Base-by-base conservation (phyloP, 92 coral and sea anemone species). In the Paramuricea clavata region DNA sequence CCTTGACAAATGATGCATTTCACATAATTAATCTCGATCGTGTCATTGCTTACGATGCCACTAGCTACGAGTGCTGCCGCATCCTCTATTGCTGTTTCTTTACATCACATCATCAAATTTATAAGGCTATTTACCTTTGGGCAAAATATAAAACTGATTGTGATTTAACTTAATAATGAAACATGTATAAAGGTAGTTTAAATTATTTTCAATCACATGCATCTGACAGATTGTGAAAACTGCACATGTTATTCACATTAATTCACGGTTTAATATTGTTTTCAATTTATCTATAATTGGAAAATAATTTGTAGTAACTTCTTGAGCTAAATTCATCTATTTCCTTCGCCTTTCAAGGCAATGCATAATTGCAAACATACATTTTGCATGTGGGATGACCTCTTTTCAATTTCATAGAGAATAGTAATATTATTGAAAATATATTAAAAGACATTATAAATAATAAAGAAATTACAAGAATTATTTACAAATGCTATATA, bases 1-100 rank as follows among this genome's bases (percentile, higher is more conserved):
- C 80, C 77, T 83, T 92, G 89, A 89, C 87, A 83, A 50, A 92
- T 71, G 19, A 83, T 69, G 68, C 87, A 83, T 60, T 83, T 83
- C 43, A 35, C 62, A 61, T 65, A 69, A 28, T 83, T 68, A 27
- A 83, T 35, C 77, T 52, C 83, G 54, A 32, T 85, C 73, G 39
- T 69, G 54, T 86, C 86, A 67, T 86, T 65, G 72, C 5, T 10
- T 10, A 4, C 44, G 4, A 39, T 4, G 5, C 10, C 44, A 10
- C 44, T 39, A 39, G 10, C 5, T 39, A 39, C 4, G 4, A 39
- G 4, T 39, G 44, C 10, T 39, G 90, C 71, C 80, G 69, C 85
- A 61, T 81, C 69, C 85, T 86, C 72, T 86, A 86, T 78, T 78
- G 57, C 81, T 82, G 81, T 54, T 86, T 86, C 86, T 78, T 76